Base-by-base conservation (phyloP, 2,797 vertebrate species). In the Danio jaintianensis region DNA sequence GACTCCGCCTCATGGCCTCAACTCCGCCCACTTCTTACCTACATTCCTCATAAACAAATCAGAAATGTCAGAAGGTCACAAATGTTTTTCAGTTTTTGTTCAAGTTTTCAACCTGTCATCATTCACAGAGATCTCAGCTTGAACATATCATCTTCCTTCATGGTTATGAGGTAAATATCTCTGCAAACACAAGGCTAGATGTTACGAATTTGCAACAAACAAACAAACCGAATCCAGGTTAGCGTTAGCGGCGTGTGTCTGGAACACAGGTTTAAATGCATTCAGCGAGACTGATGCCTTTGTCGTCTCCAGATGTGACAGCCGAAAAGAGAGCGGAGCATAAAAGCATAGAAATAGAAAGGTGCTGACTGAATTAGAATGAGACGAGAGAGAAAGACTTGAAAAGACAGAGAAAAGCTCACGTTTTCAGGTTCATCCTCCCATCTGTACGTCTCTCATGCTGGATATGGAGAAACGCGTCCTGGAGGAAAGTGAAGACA, bases 381-480 rank as follows among this genome's bases (percentile, higher is more conserved):
- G 81, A 82, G 74, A 68, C 78, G 73, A 87, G 81, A 42, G 47
- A 53, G 42, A 63, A 40, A 42, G 48, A 68, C 68, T 83, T 87
- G 62, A 81, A 86, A 81, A 78, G 72, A 56, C 36, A 68, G 79
- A 79, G 20, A 48, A 83, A 73, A 29, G 16, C 58, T 7, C 20
- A 50, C 74, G 29, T 86, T 71, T 67, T 56, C 66, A 38, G 15
- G 80, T 50, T 86, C 40, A 12, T 52, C 40, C 9, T 10, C 52
- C 40, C 64, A 82, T 81, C 71, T 84, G 69, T 84, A 66, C 56
- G 82, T 83, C 73, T 78, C 61, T 77, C 61, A 69, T 78, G 81
- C 87, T 90, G 86, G 86, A 90, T 89, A 86, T 84, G 85, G 75
- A 90, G 78, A 81, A 87, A 71, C 80, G 36, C 68, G 72, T 84